These are phyloP conservation scores for Chloromyia formosa DNA, from an alignment of 2,888 invertebrate genomes.

Conservation along the genomic window DNA sequence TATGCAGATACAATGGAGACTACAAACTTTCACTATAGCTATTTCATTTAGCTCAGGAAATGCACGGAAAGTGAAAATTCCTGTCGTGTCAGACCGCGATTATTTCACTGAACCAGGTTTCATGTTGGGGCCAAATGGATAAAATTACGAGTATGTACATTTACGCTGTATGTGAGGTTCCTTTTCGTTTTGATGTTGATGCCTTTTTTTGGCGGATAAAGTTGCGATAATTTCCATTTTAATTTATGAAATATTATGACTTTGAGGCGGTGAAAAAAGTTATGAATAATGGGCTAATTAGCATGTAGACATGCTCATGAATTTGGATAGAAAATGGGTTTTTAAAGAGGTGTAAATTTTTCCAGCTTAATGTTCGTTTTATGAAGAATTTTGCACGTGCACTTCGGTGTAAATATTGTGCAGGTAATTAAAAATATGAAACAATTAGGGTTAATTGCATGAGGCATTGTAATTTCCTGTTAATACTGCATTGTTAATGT, in stretches of 20 bases:
- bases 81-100: constrained; percentile 45
- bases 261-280: background rate
- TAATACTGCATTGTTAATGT: no score
- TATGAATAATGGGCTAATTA: background rate
- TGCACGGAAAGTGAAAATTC: constrained; percentile 48
- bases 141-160: no score
- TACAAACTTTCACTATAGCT: constrained; percentile 18
- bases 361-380: no score
- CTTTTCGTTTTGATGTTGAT: constrained; percentile 5
- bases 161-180: no score
- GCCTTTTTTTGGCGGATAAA: constrained; percentile 47
- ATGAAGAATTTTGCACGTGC: no score
- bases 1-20: background rate
- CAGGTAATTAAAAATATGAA: no score
- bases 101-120: constrained; percentile 23
- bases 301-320: background rate
- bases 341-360: no score
- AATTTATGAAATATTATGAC: constrained; percentile 35
- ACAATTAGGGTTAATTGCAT: no score
- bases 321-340: background rate
- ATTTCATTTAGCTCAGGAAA: constrained; percentile 13
- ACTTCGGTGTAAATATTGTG: no score
- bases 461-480: no score
- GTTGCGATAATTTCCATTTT: constrained; percentile 34
- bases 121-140: constrained; percentile 48